These are phyloP conservation scores for Bergia sp. DNA, from an alignment of 92 coral and sea anemone genomes.

Conservation along the genomic window DNA sequence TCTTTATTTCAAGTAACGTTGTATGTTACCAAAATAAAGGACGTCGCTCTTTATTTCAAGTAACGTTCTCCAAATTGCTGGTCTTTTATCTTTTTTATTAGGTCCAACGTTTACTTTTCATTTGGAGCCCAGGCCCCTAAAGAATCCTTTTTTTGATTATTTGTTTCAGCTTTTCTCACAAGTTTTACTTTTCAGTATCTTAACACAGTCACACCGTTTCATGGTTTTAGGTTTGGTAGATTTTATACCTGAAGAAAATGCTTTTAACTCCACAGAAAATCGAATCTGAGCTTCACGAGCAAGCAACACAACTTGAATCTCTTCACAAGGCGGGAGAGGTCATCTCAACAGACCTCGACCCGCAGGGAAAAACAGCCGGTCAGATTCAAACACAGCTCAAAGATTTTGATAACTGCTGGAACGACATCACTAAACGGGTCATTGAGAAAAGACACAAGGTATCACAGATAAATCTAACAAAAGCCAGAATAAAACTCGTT, in stretches of 20 bases:
- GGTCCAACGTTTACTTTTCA: no score
- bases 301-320: slow-evolving; percentile 17
- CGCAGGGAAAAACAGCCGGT: slow-evolving; percentile 2
- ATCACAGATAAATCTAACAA: background rate
- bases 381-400: slow-evolving; percentile 17
- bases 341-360: slow-evolving; percentile 14
- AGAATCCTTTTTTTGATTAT: no score
- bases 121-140: no score
- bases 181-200: no score
- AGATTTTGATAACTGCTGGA: slow-evolving; percentile 39
- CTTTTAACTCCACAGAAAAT: slow-evolving; percentile 9
- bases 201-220: no score
- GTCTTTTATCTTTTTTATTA: no score
- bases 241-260: background rate
- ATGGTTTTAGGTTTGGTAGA: no score
- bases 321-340: slow-evolving; percentile 30
- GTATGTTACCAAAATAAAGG: no score
- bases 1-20: no score
- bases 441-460: slow-evolving; percentile 33
- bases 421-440: slow-evolving; percentile 27
- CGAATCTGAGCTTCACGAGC: slow-evolving; percentile 32
- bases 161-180: no score
- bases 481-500: background rate
- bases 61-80: no score
- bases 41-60: no score